These are phyloP conservation scores for Ammodytes marinus DNA, from an alignment of 2,113 vertebrate species.

Conservation along the genomic window DNA sequence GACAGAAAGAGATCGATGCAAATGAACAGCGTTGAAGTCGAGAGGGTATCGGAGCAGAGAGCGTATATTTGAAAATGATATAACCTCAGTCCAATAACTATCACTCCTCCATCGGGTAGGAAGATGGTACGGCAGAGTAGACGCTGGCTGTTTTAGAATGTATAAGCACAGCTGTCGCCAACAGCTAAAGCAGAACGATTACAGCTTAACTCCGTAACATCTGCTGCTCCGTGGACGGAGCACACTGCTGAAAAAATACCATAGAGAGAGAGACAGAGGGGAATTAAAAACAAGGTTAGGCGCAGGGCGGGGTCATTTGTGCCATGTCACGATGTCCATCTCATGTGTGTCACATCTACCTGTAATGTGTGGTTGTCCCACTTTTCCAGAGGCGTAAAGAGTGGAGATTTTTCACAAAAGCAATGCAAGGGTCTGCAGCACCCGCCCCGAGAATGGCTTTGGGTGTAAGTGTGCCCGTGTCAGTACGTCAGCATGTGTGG, in stretches of 20 bases:
- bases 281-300: slow-evolving; percentile 56
- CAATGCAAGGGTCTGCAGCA: slow-evolving; percentile 11
- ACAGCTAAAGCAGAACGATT: slow-evolving; percentile 71
- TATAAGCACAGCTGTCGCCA: slow-evolving; percentile 75
- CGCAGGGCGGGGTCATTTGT: slow-evolving; percentile 31
- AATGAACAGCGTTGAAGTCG: slow-evolving; percentile 52
- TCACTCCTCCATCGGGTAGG: slow-evolving; percentile 43
- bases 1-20: slow-evolving; percentile 53
- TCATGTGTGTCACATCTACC: slow-evolving; percentile 50
- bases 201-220: slow-evolving; percentile 76
- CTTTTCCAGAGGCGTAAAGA: slow-evolving; percentile 51
- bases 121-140: slow-evolving; percentile 37
- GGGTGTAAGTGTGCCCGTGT: slow-evolving; percentile 17
- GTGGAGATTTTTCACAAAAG: slow-evolving; percentile 46
- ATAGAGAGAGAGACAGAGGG: not conserved
- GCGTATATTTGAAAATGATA: slow-evolving; percentile 50
- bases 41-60: slow-evolving; percentile 39
- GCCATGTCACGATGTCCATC: slow-evolving; percentile 31
- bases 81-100: slow-evolving; percentile 46
- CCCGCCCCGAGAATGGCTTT: slow-evolving; percentile 23
- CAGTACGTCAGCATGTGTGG: not conserved
- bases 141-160: slow-evolving; percentile 65
- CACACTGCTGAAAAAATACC: slow-evolving; percentile 38
- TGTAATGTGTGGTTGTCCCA: slow-evolving; percentile 39
- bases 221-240: slow-evolving; percentile 65